A percentile compares a stretch with the other conserved stretches of the same genome.
Evolutionary conservation across 2,113 vertebrate genomes (phyloP).

Genomic region (Salvator merianae): DNA sequence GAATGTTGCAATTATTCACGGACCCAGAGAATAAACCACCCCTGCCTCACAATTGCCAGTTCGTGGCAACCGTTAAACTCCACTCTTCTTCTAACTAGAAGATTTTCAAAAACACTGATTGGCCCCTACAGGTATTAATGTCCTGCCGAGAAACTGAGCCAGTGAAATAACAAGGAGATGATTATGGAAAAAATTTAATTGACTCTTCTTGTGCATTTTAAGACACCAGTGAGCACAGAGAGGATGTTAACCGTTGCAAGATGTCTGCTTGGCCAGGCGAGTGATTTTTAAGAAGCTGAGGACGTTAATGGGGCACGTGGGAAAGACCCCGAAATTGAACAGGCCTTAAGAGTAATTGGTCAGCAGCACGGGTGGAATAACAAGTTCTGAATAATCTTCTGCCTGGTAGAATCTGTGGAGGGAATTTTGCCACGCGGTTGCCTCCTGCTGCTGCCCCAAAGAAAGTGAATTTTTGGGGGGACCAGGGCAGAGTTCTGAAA

Average conservation of each 20-base stretch:
- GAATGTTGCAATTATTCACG: background rate
- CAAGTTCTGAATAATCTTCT: rapidly evolving
- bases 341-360: background rate
- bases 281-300: background rate
- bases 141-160: constrained; percentile 2
- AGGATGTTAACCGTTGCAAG: background rate
- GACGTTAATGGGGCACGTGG: background rate
- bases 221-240: rapidly evolving
- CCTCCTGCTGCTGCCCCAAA: background rate
- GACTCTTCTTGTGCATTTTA: background rate
- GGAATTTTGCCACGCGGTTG: background rate
- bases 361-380: background rate
- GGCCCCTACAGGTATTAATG: background rate
- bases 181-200: background rate
- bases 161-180: background rate
- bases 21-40: background rate
- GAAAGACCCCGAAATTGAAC: background rate
- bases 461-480: too few species aligned
- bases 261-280: constrained; percentile 13
- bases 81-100: background rate
- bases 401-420: background rate
- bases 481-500: too few species aligned
- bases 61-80: background rate
- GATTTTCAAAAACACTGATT: background rate
- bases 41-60: background rate